phyloP scores from a whole-genome alignment of 1,140 invertebrate species.

The Pachyrhynchus sulphureomaculatus region DNA sequence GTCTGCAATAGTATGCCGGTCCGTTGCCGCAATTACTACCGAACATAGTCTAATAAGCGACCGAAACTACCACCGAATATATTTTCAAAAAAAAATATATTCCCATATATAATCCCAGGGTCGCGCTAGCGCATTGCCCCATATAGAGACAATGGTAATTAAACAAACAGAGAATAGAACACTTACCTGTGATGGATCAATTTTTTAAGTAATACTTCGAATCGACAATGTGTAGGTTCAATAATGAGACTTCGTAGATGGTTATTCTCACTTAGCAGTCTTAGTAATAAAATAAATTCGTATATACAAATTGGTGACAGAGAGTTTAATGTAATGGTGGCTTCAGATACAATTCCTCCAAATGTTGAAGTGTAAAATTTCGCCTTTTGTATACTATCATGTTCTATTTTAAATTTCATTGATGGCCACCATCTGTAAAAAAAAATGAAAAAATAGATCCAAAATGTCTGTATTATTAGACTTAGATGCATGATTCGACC shows the following conservation, averaged over 20 bases:
- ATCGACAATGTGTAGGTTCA: conserved; percentile 46
- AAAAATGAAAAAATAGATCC: conserved; percentile 21
- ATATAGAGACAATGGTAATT: too few relatives aligned
- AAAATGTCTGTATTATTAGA: too few relatives aligned
- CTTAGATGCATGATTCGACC: too few relatives aligned
- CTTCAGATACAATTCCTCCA: conserved; percentile 41
- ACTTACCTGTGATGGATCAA: conserved; percentile 29
- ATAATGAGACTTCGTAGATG: conserved; percentile 45
- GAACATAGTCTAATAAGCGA: too few relatives aligned
- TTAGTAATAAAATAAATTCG: conserved; percentile 44
- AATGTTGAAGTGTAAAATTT: conserved; percentile 37
- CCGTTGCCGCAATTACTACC: too few relatives aligned
- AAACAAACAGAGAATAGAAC: too few relatives aligned
- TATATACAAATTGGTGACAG: conserved; percentile 40
- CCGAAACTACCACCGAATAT: too few relatives aligned
- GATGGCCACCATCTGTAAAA: conserved; percentile 43
- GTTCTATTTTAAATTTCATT: conserved; percentile 41
- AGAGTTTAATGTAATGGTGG: conserved; percentile 43
- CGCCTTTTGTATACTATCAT: conserved; percentile 34
- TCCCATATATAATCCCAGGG: too few relatives aligned
- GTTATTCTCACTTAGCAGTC: conserved; percentile 41
- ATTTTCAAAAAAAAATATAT: too few relatives aligned
- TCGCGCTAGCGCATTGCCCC: too few relatives aligned
- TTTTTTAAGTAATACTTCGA: conserved; percentile 29
- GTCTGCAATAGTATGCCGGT: too few relatives aligned